phyloP scores from a whole-genome alignment of 2,113 vertebrate species.

The Nibea albiflora region DNA sequence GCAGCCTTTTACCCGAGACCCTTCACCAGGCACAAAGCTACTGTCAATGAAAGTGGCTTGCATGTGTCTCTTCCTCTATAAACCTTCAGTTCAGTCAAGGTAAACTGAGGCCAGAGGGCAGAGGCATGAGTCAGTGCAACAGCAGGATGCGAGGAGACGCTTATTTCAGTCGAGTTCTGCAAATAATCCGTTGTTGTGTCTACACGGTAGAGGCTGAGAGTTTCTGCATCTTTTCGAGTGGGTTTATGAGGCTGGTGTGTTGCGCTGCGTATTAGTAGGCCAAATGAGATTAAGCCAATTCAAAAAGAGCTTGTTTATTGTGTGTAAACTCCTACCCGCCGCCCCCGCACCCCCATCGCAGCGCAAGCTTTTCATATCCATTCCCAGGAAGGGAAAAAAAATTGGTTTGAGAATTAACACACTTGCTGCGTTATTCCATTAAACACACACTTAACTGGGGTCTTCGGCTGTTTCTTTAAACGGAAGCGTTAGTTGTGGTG shows the following conservation, averaged over 20 bases:
- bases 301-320: conserved; percentile 63
- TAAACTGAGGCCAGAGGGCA: conserved; percentile 31
- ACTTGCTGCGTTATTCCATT: conserved; percentile 14
- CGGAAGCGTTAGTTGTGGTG: background rate
- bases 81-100: conserved; percentile 30
- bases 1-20: conserved; percentile 12
- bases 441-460: conserved; percentile 11
- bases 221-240: conserved; percentile 36
- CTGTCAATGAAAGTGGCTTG: conserved; percentile 13
- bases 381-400: conserved; percentile 21
- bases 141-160: conserved; percentile 4
- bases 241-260: conserved; percentile 35
- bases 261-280: conserved; percentile 45
- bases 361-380: conserved; percentile 54
- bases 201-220: conserved; percentile 16
- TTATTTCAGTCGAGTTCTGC: conserved; percentile 22
- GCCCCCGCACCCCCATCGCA: conserved; percentile 31
- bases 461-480: conserved; percentile 15
- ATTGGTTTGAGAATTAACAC: conserved; percentile 35
- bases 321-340: conserved; percentile 52
- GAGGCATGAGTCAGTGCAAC: conserved; percentile 17
- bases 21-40: conserved; percentile 15
- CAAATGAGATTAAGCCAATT: conserved; percentile 74
- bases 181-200: conserved; percentile 27
- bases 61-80: conserved; percentile 22